phyloP scores from a whole-genome alignment of 2,888 invertebrate species.

The Drosophila ochracea region DNA sequence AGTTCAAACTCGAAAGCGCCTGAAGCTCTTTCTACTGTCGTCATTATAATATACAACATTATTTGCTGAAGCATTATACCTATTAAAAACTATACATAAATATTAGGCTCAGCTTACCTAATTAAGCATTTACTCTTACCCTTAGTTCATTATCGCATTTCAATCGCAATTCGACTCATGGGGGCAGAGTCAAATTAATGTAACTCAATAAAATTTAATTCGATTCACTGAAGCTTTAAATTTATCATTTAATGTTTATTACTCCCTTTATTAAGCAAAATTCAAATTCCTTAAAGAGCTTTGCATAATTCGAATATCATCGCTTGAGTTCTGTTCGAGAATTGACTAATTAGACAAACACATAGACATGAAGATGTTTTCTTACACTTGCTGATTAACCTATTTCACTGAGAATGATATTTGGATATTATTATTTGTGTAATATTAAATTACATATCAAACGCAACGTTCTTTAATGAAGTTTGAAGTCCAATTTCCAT shows the following conservation, averaged over 20 bases:
- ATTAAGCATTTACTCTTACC: conserved; percentile 9
- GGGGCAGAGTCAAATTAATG: neutral
- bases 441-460: conserved; percentile 22
- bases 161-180: neutral
- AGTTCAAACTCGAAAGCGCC: neutral
- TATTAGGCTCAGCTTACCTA: conserved; percentile 20
- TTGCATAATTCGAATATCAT: neutral
- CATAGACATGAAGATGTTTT: neutral
- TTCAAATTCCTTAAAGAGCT: neutral
- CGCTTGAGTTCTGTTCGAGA: no score
- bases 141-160: neutral
- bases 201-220: neutral
- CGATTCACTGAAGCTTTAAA: neutral
- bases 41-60: neutral
- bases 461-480: neutral
- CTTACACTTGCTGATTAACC: conserved; percentile 6
- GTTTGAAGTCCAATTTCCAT: conserved; percentile 10
- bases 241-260: neutral
- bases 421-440: neutral
- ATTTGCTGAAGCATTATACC: neutral
- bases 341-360: neutral
- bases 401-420: conserved; percentile 19
- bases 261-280: neutral
- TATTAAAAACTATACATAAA: neutral
- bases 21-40: neutral